Evolutionary conservation across 2,113 vertebrate genomes (phyloP).

Genomic region (Chitala chitala): DNA sequence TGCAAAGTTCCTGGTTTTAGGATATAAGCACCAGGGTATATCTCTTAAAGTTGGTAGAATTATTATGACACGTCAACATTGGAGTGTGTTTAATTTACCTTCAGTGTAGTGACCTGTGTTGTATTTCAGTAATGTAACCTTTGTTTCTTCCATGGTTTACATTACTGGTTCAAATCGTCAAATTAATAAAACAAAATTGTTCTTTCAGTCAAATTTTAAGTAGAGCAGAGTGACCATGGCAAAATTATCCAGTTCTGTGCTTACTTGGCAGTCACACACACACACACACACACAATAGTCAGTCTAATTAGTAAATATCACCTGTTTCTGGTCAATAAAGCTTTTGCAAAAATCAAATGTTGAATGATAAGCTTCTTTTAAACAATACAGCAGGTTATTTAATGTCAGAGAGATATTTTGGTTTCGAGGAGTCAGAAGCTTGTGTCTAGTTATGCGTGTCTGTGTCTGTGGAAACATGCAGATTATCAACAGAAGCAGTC

Average conservation of each 20-base stretch:
- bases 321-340: background rate
- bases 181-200: background rate
- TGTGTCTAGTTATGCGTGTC: background rate
- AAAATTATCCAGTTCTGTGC: background rate
- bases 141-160: background rate
- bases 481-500: background rate
- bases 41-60: background rate
- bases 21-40: no score
- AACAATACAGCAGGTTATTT: background rate
- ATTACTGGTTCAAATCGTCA: background rate
- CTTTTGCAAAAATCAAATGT: background rate
- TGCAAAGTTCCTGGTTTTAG: background rate
- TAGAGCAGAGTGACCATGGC: background rate
- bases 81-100: background rate
- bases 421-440: background rate
- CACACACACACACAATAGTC: no score
- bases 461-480: background rate
- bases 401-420: background rate
- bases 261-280: no score
- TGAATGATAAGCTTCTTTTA: background rate
- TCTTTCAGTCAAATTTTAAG: background rate
- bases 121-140: slow-evolving; percentile 6
- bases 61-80: background rate
- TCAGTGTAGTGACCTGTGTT: background rate
- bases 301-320: background rate